phyloP scores from a whole-genome alignment of 2,888 invertebrate species.

The Yponomeuta sedellus region DNA sequence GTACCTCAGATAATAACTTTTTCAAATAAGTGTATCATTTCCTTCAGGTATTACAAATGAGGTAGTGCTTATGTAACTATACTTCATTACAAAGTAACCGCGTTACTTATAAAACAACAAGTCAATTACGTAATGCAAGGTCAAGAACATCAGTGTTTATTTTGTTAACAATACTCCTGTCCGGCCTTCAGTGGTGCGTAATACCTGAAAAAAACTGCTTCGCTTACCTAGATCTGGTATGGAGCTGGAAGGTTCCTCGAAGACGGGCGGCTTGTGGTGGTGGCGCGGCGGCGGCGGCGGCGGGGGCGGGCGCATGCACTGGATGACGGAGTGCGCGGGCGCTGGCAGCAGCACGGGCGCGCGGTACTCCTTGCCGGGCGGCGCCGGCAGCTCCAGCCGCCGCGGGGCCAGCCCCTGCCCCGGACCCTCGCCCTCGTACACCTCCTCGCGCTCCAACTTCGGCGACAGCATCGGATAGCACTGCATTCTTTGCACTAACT shows the following conservation, averaged over 20 bases:
- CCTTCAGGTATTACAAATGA: too few relatives aligned
- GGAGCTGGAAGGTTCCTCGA: constrained; percentile 91
- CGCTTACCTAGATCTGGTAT: constrained; percentile 91
- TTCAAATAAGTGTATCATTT: too few relatives aligned
- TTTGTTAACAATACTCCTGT: neutral
- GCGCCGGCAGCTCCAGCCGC: constrained; percentile 66
- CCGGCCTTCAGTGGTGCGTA: neutral
- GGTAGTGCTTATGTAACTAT: too few relatives aligned
- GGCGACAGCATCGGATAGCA: constrained; percentile 60
- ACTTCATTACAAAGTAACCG: constrained; percentile 10
- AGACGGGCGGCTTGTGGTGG: constrained; percentile 69
- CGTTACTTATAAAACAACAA: neutral
- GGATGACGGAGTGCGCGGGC: constrained; percentile 64
- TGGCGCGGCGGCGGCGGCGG: constrained; percentile 73
- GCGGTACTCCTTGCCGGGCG: constrained; percentile 68
- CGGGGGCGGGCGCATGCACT: constrained; percentile 71
- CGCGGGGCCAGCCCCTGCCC: constrained; percentile 48
- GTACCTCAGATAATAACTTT: too few relatives aligned
- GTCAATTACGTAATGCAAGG: neutral
- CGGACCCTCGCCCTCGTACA: constrained; percentile 54
- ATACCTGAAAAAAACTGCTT: neutral
- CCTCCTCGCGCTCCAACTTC: constrained; percentile 59
- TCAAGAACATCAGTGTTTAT: constrained; percentile 1
- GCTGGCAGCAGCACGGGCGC: constrained; percentile 61
- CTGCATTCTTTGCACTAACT: constrained; percentile 50